Conservation (phyloP, 2,888 invertebrate genomes). For the Watsonalla binaria region DNA sequence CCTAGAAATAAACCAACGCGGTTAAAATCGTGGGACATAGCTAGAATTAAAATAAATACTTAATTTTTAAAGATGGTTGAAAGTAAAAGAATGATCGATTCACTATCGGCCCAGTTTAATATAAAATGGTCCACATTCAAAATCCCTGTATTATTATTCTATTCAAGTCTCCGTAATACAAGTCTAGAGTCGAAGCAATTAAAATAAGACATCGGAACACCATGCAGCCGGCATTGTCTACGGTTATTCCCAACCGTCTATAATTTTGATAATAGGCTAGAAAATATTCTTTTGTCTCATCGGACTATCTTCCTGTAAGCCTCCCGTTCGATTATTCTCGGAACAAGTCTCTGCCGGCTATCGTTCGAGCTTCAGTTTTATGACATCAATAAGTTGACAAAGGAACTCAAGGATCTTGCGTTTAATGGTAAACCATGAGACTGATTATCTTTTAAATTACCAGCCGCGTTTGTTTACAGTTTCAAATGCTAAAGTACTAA, state of each 20-base stretch:
- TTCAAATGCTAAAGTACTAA: conserved; percentile 1
- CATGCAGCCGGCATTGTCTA: conserved; percentile 50
- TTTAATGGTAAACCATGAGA: conserved; percentile 38
- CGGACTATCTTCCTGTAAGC: conserved; percentile 60
- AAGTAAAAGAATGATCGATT: no score
- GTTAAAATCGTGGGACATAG: no score
- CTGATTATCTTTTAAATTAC: conserved; percentile 42
- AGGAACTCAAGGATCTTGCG: conserved; percentile 32
- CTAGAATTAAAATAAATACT: no score
- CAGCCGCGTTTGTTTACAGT: conserved; percentile 30
- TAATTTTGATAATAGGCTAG: conserved; percentile 77
- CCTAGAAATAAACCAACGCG: no score
- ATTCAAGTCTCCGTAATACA: conserved; percentile 57
- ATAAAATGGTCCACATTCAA: neutral
- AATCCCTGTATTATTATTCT: conserved; percentile 29
- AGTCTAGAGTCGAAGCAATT: conserved; percentile 58
- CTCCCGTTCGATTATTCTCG: conserved; percentile 58
- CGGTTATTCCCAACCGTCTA: conserved; percentile 49
- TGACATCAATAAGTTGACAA: conserved; percentile 56
- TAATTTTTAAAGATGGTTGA: no score
- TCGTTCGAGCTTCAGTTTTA: conserved; percentile 38
- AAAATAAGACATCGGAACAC: conserved; percentile 56
- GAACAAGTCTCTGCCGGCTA: conserved; percentile 26
- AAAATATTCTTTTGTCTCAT: conserved; percentile 73
- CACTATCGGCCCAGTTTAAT: no score